Evolutionary conservation across 1,140 invertebrate genomes (phyloP).

Genomic region (Papilio xuthus): DNA sequence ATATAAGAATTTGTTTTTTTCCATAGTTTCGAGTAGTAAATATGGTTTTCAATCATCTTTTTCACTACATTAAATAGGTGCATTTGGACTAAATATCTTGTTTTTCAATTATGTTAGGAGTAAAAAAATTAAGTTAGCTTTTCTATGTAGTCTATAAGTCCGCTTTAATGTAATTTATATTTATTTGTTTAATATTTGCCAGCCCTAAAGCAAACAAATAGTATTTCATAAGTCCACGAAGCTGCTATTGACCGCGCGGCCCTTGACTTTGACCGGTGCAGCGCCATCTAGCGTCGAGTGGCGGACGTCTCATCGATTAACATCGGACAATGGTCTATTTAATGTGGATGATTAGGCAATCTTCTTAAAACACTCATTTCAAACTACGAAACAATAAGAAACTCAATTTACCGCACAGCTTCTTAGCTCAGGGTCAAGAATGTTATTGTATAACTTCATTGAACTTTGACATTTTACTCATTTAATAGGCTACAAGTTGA

Average conservation of each 20-base stretch:
- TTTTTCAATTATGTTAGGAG: no score
- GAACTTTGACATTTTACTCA: slow-evolving; percentile 20
- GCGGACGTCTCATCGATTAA: slow-evolving; percentile 16
- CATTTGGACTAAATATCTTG: no score
- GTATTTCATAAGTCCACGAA: slow-evolving; percentile 38
- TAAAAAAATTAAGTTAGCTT: no score
- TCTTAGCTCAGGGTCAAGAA: slow-evolving; percentile 14
- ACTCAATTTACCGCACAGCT: slow-evolving; percentile 22
- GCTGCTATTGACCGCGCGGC: slow-evolving; percentile 40
- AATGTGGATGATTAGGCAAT: slow-evolving; percentile 30
- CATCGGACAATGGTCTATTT: slow-evolving; percentile 29
- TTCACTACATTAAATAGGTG: no score
- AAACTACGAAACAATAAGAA: slow-evolving; percentile 18
- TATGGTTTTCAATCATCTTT: no score
- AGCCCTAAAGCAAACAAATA: slow-evolving; percentile 19
- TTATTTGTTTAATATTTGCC: slow-evolving; percentile 9
- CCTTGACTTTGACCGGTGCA: slow-evolving; percentile 46
- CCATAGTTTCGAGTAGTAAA: no score
- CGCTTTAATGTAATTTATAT: no score
- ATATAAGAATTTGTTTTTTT: no score
- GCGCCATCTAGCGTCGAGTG: slow-evolving; percentile 27
- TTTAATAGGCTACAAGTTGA: background rate
- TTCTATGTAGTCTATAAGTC: no score
- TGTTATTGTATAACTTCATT: slow-evolving; percentile 21
- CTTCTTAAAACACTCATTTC: slow-evolving; percentile 22